phyloP scores from a whole-genome alignment of 1,140 invertebrate genomes.

The Megalonaias nervosa region DNA sequence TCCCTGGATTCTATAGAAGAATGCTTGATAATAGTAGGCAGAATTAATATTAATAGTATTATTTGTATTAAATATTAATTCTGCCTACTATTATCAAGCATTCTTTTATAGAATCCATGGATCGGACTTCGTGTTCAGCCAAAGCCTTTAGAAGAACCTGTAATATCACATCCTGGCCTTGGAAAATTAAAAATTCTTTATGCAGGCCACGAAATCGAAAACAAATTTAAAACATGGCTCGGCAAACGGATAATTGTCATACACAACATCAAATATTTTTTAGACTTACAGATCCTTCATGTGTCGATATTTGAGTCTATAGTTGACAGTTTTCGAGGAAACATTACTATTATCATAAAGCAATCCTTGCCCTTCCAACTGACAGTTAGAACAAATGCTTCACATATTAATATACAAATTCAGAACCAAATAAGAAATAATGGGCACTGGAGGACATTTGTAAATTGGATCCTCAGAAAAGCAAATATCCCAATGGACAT shows the following conservation, averaged over 20 bases:
- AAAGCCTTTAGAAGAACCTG: background rate
- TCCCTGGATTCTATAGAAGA: too few species aligned
- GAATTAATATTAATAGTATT: too few species aligned
- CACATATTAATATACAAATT: too few species aligned
- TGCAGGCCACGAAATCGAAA: background rate
- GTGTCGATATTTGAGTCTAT: conserved; percentile 13
- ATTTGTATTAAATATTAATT: too few species aligned
- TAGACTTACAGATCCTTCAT: conserved; percentile 13
- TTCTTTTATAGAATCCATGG: too few species aligned
- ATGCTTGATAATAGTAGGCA: too few species aligned
- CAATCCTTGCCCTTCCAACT: too few species aligned
- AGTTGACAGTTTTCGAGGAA: conserved; percentile 4
- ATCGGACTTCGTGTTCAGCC: conserved; percentile 5
- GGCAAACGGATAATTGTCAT: background rate
- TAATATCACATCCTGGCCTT: background rate
- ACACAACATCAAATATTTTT: background rate
- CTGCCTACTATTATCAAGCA: too few species aligned
- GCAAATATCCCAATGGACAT: background rate
- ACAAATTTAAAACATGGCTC: background rate
- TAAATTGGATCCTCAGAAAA: too few species aligned
- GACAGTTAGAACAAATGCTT: too few species aligned
- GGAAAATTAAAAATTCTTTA: background rate
- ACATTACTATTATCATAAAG: background rate
- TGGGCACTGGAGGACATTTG: too few species aligned
- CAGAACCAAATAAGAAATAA: too few species aligned